Evolutionary conservation across 2,888 invertebrate species (phyloP).

Genomic region (Tiliacea aurago): DNA sequence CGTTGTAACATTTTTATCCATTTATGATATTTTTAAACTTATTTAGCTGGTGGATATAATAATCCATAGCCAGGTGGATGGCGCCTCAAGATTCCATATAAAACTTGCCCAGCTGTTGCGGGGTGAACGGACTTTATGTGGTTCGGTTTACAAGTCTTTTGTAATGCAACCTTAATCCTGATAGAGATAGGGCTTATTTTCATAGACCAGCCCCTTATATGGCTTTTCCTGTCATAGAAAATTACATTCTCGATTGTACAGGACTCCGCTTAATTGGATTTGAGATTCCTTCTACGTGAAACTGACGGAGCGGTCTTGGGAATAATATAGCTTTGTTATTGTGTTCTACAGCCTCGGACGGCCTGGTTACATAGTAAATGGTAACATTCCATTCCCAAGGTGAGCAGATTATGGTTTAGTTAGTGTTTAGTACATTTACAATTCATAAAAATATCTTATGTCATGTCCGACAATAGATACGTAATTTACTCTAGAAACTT

Average conservation of each 20-base stretch:
- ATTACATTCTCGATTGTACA: slow-evolving; percentile 63
- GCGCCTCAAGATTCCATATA: slow-evolving; percentile 43
- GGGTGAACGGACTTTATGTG: slow-evolving; percentile 58
- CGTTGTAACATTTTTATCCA: slow-evolving; percentile 12
- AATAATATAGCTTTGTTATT: slow-evolving; percentile 54
- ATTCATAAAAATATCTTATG: slow-evolving; percentile 77
- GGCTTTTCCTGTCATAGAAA: slow-evolving; percentile 69
- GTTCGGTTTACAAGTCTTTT: slow-evolving; percentile 34
- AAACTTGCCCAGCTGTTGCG: slow-evolving; percentile 51
- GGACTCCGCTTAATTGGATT: slow-evolving; percentile 73
- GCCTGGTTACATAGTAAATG: slow-evolving; percentile 73
- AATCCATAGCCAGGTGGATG: slow-evolving; percentile 29
- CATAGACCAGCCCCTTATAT: slow-evolving; percentile 57
- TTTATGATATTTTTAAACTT: slow-evolving; percentile 13
- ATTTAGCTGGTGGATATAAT: slow-evolving; percentile 32
- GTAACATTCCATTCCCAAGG: slow-evolving; percentile 87
- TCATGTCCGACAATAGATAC: slow-evolving; percentile 69
- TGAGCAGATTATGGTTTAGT: slow-evolving; percentile 75
- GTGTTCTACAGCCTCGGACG: slow-evolving; percentile 54
- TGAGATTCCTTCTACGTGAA: slow-evolving; percentile 60
- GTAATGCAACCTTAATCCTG: slow-evolving; percentile 56
- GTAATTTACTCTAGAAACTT: slow-evolving; percentile 42
- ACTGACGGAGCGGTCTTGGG: slow-evolving; percentile 46
- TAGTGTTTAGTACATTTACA: slow-evolving; percentile 77
- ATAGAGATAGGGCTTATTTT: slow-evolving; percentile 59